Evolutionary conservation across 2,113 vertebrate species (phyloP).

Genomic region (Triplophysa siluroides): DNA sequence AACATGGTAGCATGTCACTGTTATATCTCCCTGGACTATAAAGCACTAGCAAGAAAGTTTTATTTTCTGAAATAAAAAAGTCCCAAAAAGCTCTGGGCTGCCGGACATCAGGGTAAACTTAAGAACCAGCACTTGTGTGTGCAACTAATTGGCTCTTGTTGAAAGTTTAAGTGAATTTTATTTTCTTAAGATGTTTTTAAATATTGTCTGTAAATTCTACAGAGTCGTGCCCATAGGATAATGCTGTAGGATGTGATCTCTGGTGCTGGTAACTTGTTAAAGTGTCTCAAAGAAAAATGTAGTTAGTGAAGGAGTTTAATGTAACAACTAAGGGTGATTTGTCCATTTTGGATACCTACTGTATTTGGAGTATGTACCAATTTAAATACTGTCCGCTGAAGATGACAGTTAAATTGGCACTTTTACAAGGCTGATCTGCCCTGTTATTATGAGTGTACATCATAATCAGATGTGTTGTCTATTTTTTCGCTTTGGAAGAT

Average conservation of each 20-base stretch:
- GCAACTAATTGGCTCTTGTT: conserved; percentile 8
- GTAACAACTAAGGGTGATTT: not conserved
- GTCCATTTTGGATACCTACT: not conserved
- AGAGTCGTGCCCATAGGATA: not conserved
- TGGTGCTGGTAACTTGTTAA: conserved; percentile 27
- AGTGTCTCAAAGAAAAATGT: not conserved
- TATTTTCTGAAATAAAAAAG: conserved; percentile 19
- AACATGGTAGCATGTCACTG: conserved; percentile 24
- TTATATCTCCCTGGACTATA: conserved; percentile 1
- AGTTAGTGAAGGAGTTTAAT: not conserved
- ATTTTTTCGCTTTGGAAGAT: not conserved
- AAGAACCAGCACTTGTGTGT: conserved; percentile 25
- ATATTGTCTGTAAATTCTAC: not conserved
- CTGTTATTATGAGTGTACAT: conserved; percentile 19
- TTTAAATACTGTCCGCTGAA: not conserved
- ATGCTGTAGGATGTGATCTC: conserved; percentile 20
- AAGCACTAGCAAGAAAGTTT: conserved; percentile 1
- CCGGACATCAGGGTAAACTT: conserved; percentile 45
- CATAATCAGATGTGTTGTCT: not conserved
- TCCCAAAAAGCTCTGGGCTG: too few species aligned
- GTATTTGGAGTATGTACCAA: not conserved
- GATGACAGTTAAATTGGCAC: not conserved
- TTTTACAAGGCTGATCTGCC: conserved; percentile 7
- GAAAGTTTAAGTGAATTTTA: not conserved
- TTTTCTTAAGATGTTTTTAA: conserved; percentile 12